phyloP scores from a whole-genome alignment of 2,888 invertebrate genomes.

The Volucella inanis region DNA sequence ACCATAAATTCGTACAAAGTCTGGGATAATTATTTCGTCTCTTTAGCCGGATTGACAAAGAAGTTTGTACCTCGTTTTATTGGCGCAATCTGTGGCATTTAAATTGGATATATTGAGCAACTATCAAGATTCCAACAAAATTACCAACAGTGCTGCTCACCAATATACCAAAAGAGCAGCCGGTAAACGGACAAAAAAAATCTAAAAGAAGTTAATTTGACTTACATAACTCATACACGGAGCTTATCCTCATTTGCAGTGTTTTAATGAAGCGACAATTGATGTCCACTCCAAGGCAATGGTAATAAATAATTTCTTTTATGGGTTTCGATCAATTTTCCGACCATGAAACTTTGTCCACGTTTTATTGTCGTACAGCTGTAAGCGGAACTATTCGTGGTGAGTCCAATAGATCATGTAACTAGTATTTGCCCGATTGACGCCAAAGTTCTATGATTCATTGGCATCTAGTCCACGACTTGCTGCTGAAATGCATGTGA shows the following conservation, averaged over 20 bases:
- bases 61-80: conserved; percentile 17
- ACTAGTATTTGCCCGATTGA: conserved; percentile 4
- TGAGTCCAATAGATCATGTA: conserved; percentile 15
- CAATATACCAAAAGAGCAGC: too few relatives aligned
- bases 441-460: conserved; percentile 55
- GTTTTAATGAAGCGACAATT: conserved; percentile 12
- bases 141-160: neutral
- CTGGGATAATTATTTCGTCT: conserved; percentile 49
- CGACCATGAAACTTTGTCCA: conserved; percentile 19
- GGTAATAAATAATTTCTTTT: conserved; percentile 29
- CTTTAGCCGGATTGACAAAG: conserved; percentile 25
- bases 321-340: conserved; percentile 9
- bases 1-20: too few relatives aligned
- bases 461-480: neutral
- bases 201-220: too few relatives aligned
- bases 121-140: conserved; percentile 48
- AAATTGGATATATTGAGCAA: conserved; percentile 68
- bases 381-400: too few relatives aligned
- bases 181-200: too few relatives aligned
- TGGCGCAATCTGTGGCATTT: conserved; percentile 45
- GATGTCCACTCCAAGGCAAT: too few relatives aligned
- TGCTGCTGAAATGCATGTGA: conserved; percentile 4
- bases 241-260: conserved; percentile 30
- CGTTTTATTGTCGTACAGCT: neutral
- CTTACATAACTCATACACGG: too few relatives aligned